Conservation (phyloP, 2,888 invertebrate genomes). For the Crocallis elinguaria region DNA sequence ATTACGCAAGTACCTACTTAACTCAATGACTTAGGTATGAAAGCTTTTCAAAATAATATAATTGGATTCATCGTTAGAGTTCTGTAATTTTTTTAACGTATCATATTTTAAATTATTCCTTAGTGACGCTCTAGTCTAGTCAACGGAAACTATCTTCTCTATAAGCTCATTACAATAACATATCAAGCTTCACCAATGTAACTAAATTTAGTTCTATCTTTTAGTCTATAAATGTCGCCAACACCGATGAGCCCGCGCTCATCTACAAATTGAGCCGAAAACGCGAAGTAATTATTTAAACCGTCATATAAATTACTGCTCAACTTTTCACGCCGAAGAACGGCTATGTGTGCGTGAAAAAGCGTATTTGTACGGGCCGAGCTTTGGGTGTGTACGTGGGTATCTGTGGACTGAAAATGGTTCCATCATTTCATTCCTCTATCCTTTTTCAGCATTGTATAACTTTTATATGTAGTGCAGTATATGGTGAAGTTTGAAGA, state of each 20-base stretch:
- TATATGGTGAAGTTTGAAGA: constrained; percentile 39
- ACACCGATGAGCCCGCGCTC: constrained; percentile 66
- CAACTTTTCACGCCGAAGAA: constrained; percentile 77
- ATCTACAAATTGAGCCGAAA: constrained; percentile 84
- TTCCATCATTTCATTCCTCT: constrained; percentile 79
- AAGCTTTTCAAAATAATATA: too few relatives aligned
- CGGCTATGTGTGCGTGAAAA: constrained; percentile 56
- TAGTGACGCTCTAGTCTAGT: too few relatives aligned
- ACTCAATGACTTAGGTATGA: too few relatives aligned
- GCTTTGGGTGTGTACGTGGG: constrained; percentile 48
- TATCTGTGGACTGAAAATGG: constrained; percentile 77
- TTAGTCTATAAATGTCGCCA: constrained; percentile 66
- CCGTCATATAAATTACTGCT: constrained; percentile 84
- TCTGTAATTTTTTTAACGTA: too few relatives aligned
- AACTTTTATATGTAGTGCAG: constrained; percentile 61
- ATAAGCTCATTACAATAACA: too few relatives aligned
- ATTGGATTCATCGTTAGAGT: too few relatives aligned
- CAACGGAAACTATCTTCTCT: too few relatives aligned
- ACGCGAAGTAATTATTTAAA: constrained; percentile 84
- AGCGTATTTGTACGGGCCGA: constrained; percentile 44
- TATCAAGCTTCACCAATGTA: neutral
- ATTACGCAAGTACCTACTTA: too few relatives aligned
- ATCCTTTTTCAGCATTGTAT: constrained; percentile 80
- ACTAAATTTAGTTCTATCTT: neutral
- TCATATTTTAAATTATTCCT: too few relatives aligned